Conservation (phyloP, 2,888 invertebrate genomes). For the Carpatolechia fugitivella region DNA sequence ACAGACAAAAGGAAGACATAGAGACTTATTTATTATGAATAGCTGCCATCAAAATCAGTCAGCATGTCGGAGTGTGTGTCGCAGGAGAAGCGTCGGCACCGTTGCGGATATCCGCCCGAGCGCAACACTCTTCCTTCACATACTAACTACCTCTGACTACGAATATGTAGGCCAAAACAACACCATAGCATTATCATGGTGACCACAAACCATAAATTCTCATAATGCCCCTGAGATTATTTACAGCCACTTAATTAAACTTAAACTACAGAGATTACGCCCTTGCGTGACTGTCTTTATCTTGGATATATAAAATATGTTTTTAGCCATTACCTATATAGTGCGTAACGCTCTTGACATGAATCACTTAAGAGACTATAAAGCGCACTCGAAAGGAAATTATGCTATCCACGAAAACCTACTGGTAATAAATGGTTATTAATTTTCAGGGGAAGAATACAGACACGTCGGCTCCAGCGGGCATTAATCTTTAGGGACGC, state of each 20-base stretch:
- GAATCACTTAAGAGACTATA: slow-evolving; percentile 24
- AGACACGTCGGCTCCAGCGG: slow-evolving; percentile 28
- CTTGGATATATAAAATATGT: slow-evolving; percentile 13
- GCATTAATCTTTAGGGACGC: slow-evolving; percentile 38
- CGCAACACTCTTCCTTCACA: slow-evolving; percentile 40
- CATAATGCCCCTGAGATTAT: slow-evolving; percentile 33
- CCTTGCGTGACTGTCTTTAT: slow-evolving; percentile 34
- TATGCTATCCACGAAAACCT: slow-evolving; percentile 22
- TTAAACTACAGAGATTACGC: slow-evolving; percentile 31
- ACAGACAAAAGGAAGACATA: slow-evolving; percentile 1
- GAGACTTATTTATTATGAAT: neutral
- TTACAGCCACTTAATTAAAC: slow-evolving; percentile 35
- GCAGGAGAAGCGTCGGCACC: slow-evolving; percentile 35
- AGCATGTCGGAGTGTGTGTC: slow-evolving; percentile 34
- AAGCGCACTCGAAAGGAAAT: slow-evolving; percentile 20
- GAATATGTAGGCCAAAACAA: neutral
- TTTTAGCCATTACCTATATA: neutral
- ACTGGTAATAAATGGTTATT: slow-evolving; percentile 30
- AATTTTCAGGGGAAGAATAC: slow-evolving; percentile 25
- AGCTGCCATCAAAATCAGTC: slow-evolving; percentile 28
- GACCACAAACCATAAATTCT: slow-evolving; percentile 23
- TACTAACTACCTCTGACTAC: slow-evolving; percentile 29
- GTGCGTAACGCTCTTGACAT: slow-evolving; percentile 28
- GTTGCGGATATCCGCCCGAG: slow-evolving; percentile 65
- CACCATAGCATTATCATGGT: slow-evolving; percentile 1